Conservation (phyloP, 1,140 invertebrate genomes). For the Agraylea sexmaculata region DNA sequence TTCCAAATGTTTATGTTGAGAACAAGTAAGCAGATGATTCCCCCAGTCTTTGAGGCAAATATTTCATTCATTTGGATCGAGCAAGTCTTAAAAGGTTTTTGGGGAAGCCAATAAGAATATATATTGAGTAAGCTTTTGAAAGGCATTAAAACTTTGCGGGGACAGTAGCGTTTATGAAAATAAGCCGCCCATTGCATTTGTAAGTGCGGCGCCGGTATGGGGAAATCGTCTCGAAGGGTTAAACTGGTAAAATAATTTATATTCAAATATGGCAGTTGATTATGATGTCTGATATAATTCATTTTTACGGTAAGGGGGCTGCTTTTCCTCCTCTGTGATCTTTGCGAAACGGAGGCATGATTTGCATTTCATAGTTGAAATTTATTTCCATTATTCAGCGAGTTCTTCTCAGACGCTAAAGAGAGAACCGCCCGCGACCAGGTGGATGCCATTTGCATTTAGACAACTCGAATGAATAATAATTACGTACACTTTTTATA, state of each 20-base stretch:
- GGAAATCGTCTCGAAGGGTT: constrained; percentile 16
- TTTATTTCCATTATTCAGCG: constrained; percentile 22
- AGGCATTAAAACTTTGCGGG: too few species aligned
- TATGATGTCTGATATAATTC: constrained; percentile 23
- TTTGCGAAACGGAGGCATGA: constrained; percentile 11
- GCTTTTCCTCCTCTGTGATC: constrained; percentile 9
- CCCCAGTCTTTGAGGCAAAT: too few species aligned
- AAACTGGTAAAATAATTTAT: constrained; percentile 21
- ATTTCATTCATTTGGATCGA: too few species aligned
- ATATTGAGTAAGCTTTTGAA: too few species aligned
- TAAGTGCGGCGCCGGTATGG: constrained; percentile 9
- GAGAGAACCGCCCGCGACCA: constrained; percentile 15
- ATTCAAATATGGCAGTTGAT: constrained; percentile 22
- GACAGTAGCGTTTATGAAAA: too few species aligned
- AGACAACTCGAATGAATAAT: constrained; percentile 23
- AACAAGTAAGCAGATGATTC: too few species aligned
- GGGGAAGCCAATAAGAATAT: too few species aligned
- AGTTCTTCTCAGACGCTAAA: not conserved
- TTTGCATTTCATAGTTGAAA: constrained; percentile 24
- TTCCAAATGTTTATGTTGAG: too few species aligned
- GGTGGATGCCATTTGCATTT: constrained; percentile 21
- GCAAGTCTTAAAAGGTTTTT: too few species aligned
- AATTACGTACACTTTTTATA: too few species aligned
- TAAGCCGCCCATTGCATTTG: too few species aligned
- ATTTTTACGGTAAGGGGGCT: constrained; percentile 19